Percentiles rank a stretch among this genome's conserved stretches.
These are phyloP conservation scores for Hemicentrotus pulcherrimus DNA, from an alignment of 35 echinoderm and acorn worm species.

Conservation along the genomic window DNA sequence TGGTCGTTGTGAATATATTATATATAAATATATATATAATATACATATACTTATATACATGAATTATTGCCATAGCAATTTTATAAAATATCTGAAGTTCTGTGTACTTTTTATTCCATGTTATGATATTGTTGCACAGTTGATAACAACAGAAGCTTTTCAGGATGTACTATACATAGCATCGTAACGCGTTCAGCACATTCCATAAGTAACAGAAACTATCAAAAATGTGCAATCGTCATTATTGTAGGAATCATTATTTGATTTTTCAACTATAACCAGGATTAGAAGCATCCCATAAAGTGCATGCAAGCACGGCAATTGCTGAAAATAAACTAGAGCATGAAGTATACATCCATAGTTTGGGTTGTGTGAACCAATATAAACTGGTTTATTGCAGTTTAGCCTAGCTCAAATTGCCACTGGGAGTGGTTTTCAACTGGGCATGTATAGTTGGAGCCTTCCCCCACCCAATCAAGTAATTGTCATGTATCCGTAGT, in stretches of 20 bases:
- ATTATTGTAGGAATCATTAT: neutral
- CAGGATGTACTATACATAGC: conserved; percentile 32
- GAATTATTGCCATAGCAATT: conserved; percentile 47
- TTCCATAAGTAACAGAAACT: conserved; percentile 46
- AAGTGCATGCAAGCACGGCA: neutral
- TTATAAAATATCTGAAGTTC: conserved; percentile 27
- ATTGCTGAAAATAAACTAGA: neutral
- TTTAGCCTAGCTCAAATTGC: neutral
- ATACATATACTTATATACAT: conserved; percentile 51
- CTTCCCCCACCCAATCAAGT: neutral
- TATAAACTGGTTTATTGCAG: neutral
- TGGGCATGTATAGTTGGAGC: neutral
- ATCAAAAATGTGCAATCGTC: conserved; percentile 29
- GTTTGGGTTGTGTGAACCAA: neutral
- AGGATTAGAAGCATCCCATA: neutral
- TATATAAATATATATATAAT: conserved; percentile 53
- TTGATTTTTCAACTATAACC: neutral
- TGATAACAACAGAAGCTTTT: neutral
- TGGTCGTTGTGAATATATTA: conserved; percentile 33
- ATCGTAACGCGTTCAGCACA: conserved; percentile 36
- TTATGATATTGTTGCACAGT: conserved; percentile 39
- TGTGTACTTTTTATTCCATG: conserved; percentile 51
- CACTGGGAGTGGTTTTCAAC: neutral
- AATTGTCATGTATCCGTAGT: conserved; percentile 15
- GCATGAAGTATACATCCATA: neutral